phyloP scores from a whole-genome alignment of 2,113 vertebrate species.

The Hemicordylus capensis region DNA sequence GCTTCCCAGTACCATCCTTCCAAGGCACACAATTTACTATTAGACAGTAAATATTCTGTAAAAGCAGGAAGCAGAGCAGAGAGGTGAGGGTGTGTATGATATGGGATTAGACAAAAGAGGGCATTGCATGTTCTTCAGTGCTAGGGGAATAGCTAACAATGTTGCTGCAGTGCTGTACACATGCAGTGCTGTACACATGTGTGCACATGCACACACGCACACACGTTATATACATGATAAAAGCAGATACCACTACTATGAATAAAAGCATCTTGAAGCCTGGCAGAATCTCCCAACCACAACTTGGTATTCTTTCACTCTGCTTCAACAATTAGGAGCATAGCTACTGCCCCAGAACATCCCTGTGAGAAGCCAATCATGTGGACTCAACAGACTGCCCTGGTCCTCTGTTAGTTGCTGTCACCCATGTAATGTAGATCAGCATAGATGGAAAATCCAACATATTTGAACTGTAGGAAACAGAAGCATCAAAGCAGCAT shows the following conservation, averaged over 20 bases:
- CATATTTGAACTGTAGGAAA: background rate
- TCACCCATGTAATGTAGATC: too few species aligned
- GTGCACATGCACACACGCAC: too few species aligned
- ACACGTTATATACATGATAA: background rate
- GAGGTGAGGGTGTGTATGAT: background rate
- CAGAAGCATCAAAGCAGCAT: background rate
- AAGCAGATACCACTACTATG: background rate
- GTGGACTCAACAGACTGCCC: background rate
- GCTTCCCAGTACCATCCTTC: background rate
- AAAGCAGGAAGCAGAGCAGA: background rate
- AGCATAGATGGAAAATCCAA: background rate
- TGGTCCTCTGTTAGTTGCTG: background rate
- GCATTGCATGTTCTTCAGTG: background rate
- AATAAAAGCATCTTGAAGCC: accelerated
- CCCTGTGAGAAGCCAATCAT: background rate
- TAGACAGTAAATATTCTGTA: background rate
- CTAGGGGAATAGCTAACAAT: background rate
- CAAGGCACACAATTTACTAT: background rate
- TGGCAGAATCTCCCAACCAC: background rate
- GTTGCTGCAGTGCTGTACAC: background rate
- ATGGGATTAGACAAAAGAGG: background rate
- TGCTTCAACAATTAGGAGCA: background rate
- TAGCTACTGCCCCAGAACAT: background rate
- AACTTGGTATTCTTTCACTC: too few species aligned
- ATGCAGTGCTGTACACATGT: background rate